A percentile compares a stretch with the other conserved stretches of the same genome.
Conservation (phyloP, 2,797 vertebrate genomes). For the Anolis apletophallus region DNA sequence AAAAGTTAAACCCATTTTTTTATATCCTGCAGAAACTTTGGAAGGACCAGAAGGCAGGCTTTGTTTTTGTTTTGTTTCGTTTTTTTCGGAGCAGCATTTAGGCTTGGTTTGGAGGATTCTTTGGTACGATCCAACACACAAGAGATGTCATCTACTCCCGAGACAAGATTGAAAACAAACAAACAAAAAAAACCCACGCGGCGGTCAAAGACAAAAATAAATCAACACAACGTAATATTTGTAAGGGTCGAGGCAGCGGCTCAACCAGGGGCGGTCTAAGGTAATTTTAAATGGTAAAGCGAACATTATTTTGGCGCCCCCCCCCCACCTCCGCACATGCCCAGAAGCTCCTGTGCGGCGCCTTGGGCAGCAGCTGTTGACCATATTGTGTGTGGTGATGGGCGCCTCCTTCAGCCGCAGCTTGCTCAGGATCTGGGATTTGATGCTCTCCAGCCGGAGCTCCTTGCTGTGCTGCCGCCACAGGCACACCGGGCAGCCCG, state of each 20-base stretch:
- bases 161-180: slow-evolving; percentile 73
- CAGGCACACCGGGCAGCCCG: too few relatives aligned
- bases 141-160: slow-evolving; percentile 89
- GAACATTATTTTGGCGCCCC: too few relatives aligned
- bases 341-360: too few relatives aligned
- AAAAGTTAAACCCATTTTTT: slow-evolving; percentile 83
- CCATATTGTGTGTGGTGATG: too few relatives aligned
- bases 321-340: too few relatives aligned
- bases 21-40: slow-evolving; percentile 90
- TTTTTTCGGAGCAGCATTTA: slow-evolving; percentile 93
- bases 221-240: slow-evolving; percentile 61
- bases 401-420: too few relatives aligned
- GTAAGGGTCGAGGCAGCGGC: neutral
- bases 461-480: too few relatives aligned
- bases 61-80: slow-evolving; percentile 34
- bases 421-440: too few relatives aligned
- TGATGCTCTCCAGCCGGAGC: too few relatives aligned
- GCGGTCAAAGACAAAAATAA: slow-evolving; percentile 75
- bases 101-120: slow-evolving; percentile 98
- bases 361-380: too few relatives aligned
- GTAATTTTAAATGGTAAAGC: too few relatives aligned
- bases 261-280: too few relatives aligned
- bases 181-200: slow-evolving; percentile 69
- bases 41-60: slow-evolving; percentile 98
- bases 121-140: slow-evolving; percentile 95